Base-by-base conservation (phyloP, 2,888 invertebrate species). In the Theretra japonica region DNA sequence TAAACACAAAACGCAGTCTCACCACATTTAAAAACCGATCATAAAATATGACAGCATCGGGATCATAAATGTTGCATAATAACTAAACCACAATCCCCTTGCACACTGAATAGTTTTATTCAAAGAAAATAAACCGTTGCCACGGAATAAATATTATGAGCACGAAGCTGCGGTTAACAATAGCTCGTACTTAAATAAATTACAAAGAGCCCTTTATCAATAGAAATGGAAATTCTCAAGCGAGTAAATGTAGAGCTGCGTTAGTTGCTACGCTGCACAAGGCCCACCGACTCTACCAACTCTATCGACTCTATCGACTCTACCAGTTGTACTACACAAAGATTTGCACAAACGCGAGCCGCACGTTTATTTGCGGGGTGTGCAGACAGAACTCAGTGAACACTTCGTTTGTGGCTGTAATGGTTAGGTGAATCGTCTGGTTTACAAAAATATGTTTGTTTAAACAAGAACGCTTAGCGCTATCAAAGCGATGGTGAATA, bases 261-360 rank as follows among this genome's bases (percentile, higher is more conserved):
- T 53, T 53, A 53, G 53, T 23, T 23, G 57, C 8, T 57, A 21
- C 23, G 57, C 41, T 41, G 41, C 41, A 41, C 41, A 15, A 41
- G 41, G 41, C 33, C 8, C 33, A 33, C 41, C n/a, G 23, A 17
- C 25, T 58, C 58, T 58, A 68, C 62, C 62, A 30, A 23, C 25
- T 50, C 25, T 19, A 25, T 5, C 23, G 50, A n/a, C 53, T 53
- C 41, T 41, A 41, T 41, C n/a, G 23, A 11, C 21, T 57, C 58
- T 58, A 68, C 62, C 62, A 25, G 25, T 19, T 50, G 23, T 19
- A 50, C 4, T 50, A 53, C 68, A 68, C 68, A 68, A 68, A 68
- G 68, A 68, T 68, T 68, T 68, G 62, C 28, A 68, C 48, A 68
- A 48, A 68, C 68, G 50, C 68, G n/a, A 53, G 19, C 25, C 68